Evolutionary conservation across 2,888 invertebrate species (phyloP).

Genomic region (Caenorhabditis zanzibari): DNA sequence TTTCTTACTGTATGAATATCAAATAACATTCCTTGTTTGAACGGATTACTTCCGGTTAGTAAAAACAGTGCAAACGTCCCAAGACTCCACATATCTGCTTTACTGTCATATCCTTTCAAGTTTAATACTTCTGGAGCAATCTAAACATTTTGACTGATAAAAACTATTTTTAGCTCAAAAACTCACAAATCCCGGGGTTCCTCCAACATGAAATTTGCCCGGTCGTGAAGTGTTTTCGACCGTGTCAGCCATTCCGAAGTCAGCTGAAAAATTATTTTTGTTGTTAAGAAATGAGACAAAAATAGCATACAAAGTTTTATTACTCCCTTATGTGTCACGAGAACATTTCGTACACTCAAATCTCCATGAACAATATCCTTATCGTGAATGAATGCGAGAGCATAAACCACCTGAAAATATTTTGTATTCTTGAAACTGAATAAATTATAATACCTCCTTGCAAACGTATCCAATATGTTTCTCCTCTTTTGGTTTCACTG

Average conservation of each 20-base stretch:
- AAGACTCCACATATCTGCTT: conserved; percentile 39
- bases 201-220: not conserved
- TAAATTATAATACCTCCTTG: conserved; percentile 12
- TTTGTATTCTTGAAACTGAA: not conserved
- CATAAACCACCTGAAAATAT: conserved; percentile 16
- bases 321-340: conserved; percentile 28
- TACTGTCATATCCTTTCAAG: conserved; percentile 22
- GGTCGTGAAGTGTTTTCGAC: not conserved
- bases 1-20: conserved; percentile 17
- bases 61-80: conserved; percentile 13
- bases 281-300: not conserved
- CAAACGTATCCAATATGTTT: conserved; percentile 30
- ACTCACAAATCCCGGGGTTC: conserved; percentile 51
- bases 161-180: not conserved
- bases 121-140: conserved; percentile 41
- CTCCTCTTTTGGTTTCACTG: not conserved
- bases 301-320: conserved; percentile 31
- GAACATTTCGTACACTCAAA: conserved; percentile 33
- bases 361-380: conserved; percentile 44
- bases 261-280: conserved; percentile 24
- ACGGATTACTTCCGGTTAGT: conserved; percentile 12
- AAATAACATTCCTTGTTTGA: conserved; percentile 20
- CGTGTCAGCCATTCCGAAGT: conserved; percentile 33
- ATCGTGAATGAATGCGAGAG: not conserved
- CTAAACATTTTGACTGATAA: not conserved